These are phyloP conservation scores for Buathra laborator DNA, from an alignment of 2,888 invertebrate species.

Conservation along the genomic window DNA sequence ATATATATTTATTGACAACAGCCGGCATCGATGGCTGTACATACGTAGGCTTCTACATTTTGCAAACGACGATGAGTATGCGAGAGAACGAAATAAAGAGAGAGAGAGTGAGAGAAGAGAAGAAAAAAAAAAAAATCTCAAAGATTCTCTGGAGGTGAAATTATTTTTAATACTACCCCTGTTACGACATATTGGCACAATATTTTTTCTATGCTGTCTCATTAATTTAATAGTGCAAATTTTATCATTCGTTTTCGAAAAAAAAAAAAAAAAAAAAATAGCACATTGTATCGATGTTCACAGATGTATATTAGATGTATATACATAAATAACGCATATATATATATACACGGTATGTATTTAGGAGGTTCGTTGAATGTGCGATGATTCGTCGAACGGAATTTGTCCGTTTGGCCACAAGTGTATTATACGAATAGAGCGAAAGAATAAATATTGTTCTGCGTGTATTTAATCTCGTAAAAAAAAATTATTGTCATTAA, in stretches of 20 bases:
- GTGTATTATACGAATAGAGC: constrained; percentile 65
- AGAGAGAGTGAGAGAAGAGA: constrained; percentile 1
- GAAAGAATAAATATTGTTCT: constrained; percentile 74
- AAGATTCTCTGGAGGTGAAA: constrained; percentile 44
- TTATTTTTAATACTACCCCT: constrained; percentile 67
- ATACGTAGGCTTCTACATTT: constrained; percentile 34
- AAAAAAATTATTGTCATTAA: constrained; percentile 51
- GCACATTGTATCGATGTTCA: constrained; percentile 53
- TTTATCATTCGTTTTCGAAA: constrained; percentile 49
- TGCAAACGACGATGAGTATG: constrained; percentile 40
- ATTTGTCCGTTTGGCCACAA: constrained; percentile 39
- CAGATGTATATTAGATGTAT: constrained; percentile 34
- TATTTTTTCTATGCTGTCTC: constrained; percentile 67
- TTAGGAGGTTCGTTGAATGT: constrained; percentile 44
- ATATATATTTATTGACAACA: constrained; percentile 32
- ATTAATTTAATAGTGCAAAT: constrained; percentile 52
- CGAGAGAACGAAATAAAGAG: not conserved
- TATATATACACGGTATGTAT: constrained; percentile 42
- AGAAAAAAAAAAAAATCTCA: constrained; percentile 26
- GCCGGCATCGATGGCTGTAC: constrained; percentile 6
- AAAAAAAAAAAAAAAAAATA: constrained; percentile 23
- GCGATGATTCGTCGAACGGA: constrained; percentile 38
- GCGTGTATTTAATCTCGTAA: constrained; percentile 31
- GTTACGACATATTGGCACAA: constrained; percentile 65
- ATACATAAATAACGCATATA: constrained; percentile 43